phyloP scores from a whole-genome alignment of 2,888 invertebrate genomes.

The Pyrgus malvae region DNA sequence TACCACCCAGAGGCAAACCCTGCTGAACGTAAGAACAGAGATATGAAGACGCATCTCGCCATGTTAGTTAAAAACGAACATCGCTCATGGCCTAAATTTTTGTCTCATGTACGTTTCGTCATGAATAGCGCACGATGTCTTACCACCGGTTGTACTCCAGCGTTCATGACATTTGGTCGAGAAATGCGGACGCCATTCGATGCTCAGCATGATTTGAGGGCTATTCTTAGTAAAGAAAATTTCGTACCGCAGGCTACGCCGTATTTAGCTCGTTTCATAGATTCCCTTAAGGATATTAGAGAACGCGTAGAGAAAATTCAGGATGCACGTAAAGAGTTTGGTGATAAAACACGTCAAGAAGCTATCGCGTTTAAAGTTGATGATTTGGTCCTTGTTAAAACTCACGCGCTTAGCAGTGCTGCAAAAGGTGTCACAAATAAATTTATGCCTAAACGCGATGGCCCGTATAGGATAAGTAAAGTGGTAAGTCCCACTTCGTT shows the following conservation, averaged over 20 bases:
- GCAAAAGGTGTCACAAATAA: conserved; percentile 22
- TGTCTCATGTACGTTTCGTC: conserved; percentile 12
- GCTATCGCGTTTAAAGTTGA: too few species aligned
- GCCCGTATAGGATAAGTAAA: conserved; percentile 14
- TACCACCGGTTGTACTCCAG: background rate
- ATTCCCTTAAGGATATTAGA: background rate
- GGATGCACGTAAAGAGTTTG: background rate
- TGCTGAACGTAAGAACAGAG: too few species aligned
- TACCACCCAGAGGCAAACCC: too few species aligned
- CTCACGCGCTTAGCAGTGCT: conserved; percentile 20
- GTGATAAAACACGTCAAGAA: too few species aligned
- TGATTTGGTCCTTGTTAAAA: conserved; percentile 4
- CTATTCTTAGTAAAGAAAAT: conserved; percentile 25
- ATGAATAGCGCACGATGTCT: conserved; percentile 2
- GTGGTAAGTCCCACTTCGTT: conserved; percentile 22
- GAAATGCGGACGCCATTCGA: conserved; percentile 17
- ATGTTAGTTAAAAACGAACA: too few species aligned
- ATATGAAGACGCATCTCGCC: too few species aligned
- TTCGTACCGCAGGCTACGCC: conserved; percentile 32
- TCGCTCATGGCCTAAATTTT: background rate
- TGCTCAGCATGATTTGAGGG: conserved; percentile 12
- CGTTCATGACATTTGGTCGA: too few species aligned
- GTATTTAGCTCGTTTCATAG: conserved; percentile 15
- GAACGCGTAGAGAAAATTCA: conserved; percentile 6
- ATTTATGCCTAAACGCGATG: conserved; percentile 26